Conservation (phyloP, 2,888 invertebrate genomes). For the Boloria selene region DNA sequence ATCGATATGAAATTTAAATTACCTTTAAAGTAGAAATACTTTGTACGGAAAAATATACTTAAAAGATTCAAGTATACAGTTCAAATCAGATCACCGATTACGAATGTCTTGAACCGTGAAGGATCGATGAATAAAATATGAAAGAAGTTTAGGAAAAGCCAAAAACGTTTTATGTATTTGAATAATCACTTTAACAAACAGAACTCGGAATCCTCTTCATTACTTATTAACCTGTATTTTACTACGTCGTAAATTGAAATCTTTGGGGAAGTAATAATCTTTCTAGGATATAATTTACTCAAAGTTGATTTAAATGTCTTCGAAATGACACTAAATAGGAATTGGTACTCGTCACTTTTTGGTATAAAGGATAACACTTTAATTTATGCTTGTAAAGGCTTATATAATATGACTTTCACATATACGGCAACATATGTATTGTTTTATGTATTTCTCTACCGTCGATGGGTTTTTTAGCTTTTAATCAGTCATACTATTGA, state of each 20-base stretch:
- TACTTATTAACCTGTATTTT: constrained; percentile 77
- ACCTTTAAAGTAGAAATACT: constrained; percentile 15
- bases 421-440: too few species aligned
- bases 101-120: constrained; percentile 72
- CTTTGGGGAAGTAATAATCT: constrained; percentile 30
- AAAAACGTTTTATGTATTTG: constrained; percentile 81
- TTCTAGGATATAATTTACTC: constrained; percentile 33
- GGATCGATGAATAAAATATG: constrained; percentile 80
- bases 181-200: constrained; percentile 82
- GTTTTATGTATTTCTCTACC: too few species aligned
- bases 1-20: constrained; percentile 39
- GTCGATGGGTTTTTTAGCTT: too few species aligned
- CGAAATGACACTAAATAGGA: too few species aligned
- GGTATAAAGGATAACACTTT: too few species aligned
- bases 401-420: too few species aligned
- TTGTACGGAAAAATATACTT: constrained; percentile 30
- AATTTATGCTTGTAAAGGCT: too few species aligned
- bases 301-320: constrained; percentile 3
- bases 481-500: too few species aligned
- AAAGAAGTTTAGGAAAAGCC: constrained; percentile 77
- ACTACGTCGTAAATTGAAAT: constrained; percentile 49
- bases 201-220: constrained; percentile 77
- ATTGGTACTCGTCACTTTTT: too few species aligned
- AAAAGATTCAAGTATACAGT: constrained; percentile 40
- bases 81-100: constrained; percentile 69